Conservation (phyloP, 2,797 vertebrate species). For the Gymnoscopelus microlampas region DNA sequence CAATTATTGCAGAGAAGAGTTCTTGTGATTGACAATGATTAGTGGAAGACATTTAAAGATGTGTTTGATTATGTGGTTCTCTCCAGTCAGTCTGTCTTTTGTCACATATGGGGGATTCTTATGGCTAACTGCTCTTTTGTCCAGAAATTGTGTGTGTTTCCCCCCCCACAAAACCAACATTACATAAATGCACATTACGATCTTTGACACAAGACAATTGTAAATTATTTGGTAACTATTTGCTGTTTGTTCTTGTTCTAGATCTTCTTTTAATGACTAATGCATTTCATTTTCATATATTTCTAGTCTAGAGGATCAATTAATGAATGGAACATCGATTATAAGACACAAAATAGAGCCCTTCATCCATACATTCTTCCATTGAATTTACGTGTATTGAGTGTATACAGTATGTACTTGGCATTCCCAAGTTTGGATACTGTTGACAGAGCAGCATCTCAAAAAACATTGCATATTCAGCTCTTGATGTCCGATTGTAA, state of each 20-base stretch:
- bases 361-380: too few relatives aligned
- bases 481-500: not conserved
- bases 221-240: too few relatives aligned
- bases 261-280: not conserved
- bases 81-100: slow-evolving; percentile 1
- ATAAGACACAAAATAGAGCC: too few relatives aligned
- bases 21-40: slow-evolving; percentile 17
- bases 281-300: too few relatives aligned
- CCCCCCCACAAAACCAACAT: too few relatives aligned
- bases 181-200: too few relatives aligned
- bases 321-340: too few relatives aligned
- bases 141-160: too few relatives aligned
- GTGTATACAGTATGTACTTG: not conserved
- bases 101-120: not conserved
- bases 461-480: not conserved
- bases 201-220: too few relatives aligned
- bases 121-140: slow-evolving; percentile 6
- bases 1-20: not conserved
- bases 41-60: not conserved
- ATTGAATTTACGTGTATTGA: too few relatives aligned
- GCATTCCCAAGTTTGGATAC: slow-evolving; percentile 1
- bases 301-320: too few relatives aligned
- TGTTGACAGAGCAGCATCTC: not conserved
- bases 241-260: too few relatives aligned
- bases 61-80: not conserved